Evolutionary conservation across 2,888 invertebrate species (phyloP), one percentile per base, ranked within the genome.

Genomic region (Embidobia sp.): DNA sequence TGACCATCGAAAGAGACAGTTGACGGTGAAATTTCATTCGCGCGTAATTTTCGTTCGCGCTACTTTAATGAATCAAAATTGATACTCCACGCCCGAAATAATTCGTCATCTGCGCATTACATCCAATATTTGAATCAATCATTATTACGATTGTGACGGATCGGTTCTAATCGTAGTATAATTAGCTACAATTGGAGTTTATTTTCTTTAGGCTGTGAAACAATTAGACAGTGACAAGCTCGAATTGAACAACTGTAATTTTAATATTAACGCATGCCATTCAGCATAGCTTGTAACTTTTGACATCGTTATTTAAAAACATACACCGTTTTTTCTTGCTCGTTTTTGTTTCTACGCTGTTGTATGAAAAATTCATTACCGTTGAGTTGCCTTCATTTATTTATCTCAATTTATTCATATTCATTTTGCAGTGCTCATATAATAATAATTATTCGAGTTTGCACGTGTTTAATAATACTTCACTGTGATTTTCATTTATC

Each of bases 1-100:
- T 67, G 66, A 67, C 72, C 72, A 59, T 59, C 53, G 61, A 67
- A 40, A 55, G 44, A 67, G 66, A 74, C 66, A 59, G 35, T 53
- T 51, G 33, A 46, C 37, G 59, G 11, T 16, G 10, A 64, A 49
- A 64, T 72, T 61, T 61, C 59, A 35, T 37, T 61, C 61, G 29
- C 18, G 46, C n/a, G 22, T 19, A 61, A 63, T 48, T 73, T 73
- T 57, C 42, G 6, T 44, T 11, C 37, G 44, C 27, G 35, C 49
- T 55, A 49, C 53, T 40, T 59, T 66, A 44, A 73, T 57, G 29
- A 66, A 73, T 37, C 63, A 40, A 55, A 72, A 55, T 70, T 53
- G 40, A 57, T 53, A 37, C 6, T 11, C 10, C 19, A 22, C 33
- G 19, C 8, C 16, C 15, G 7, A 35, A 37, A 46, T 55, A 37